Base-by-base conservation (phyloP, 2,113 vertebrate species). In the Oryzias melastigma region DNA sequence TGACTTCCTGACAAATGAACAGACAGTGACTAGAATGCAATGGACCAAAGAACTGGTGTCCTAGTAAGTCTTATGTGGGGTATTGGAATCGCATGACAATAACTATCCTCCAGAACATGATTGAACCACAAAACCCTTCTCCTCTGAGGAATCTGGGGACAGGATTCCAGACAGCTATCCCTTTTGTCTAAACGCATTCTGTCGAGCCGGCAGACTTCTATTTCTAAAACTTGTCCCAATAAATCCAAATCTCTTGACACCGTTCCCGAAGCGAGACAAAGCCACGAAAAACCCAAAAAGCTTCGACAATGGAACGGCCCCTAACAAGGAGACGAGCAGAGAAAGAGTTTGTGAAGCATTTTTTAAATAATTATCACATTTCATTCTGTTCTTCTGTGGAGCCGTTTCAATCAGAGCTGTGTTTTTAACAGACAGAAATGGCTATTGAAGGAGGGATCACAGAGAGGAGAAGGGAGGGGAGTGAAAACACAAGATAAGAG, bases 401-500 rank as follows among this genome's bases (percentile, higher is more conserved):
- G 5, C 7, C n/a, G 5, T 54, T 61, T 52, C 35, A 10, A 35
- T 58, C 15, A 52, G 44, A 52, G 52, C 50, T 47, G 13, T 12
- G 41, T 48, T 40, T 56, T 46, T 62, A 40, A 48, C 22, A 54
- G 44, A 43, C 16, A n/a, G 8, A 35, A 35, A 35, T 4, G 14
- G 57, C 55, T 20, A 58, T 10, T 10, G 44, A 20, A 64, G 42
- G 18, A 16, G 14, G 14, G 17, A 55, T 58, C 35, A 47, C 40
- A 60, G 27, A n/a, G 52, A 29, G 35, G 60, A 27, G 41, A 18
- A 55, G 13, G 56, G 53, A 45, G 50, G 25, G 60, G 49, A 45
- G 45, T 68, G 27, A 68, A 58, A 67, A 65, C 8, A 50, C n/a
- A 59, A 58, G 55, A 68, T 54, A 53, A 65, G 55, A 64, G 51